These are phyloP conservation scores for Sitta europaea DNA, from an alignment of 2,113 vertebrate species.

Conservation along the genomic window DNA sequence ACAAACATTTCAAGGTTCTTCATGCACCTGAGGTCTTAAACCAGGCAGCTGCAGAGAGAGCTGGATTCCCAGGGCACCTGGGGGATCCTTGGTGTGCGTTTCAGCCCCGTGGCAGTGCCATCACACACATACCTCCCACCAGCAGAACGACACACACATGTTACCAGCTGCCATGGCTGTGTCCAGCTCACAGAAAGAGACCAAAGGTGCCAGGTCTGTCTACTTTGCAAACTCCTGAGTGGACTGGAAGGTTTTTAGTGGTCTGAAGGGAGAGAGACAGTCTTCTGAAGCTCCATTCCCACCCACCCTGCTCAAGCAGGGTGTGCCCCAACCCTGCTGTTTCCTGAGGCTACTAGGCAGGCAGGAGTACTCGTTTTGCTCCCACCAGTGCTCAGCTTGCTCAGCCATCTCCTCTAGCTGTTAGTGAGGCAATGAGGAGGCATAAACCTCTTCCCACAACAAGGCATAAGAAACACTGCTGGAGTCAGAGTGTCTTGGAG, in stretches of 20 bases:
- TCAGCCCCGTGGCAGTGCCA: not conserved
- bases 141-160: accelerated
- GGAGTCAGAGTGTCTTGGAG: slow-evolving; percentile 50
- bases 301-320: not conserved
- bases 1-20: not conserved
- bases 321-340: not conserved
- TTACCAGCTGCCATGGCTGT: not conserved
- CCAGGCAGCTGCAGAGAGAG: not conserved
- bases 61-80: not conserved
- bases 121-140: not conserved
- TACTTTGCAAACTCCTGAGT: not conserved
- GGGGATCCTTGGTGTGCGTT: not conserved
- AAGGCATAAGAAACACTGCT: not conserved
- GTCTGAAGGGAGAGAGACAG: not conserved
- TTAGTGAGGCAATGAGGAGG: slow-evolving; percentile 17
- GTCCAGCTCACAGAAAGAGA: not conserved
- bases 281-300: not conserved
- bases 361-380: not conserved
- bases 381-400: not conserved
- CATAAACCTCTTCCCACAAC: slow-evolving; percentile 34
- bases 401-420: not conserved
- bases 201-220: not conserved
- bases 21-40: not conserved
- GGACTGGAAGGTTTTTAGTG: not conserved
- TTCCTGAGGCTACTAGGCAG: slow-evolving; percentile 33